A percentile compares a stretch with the other conserved stretches of the same genome.
Conservation (phyloP, 2,113 vertebrate species). For the Corydoras maculifer region DNA sequence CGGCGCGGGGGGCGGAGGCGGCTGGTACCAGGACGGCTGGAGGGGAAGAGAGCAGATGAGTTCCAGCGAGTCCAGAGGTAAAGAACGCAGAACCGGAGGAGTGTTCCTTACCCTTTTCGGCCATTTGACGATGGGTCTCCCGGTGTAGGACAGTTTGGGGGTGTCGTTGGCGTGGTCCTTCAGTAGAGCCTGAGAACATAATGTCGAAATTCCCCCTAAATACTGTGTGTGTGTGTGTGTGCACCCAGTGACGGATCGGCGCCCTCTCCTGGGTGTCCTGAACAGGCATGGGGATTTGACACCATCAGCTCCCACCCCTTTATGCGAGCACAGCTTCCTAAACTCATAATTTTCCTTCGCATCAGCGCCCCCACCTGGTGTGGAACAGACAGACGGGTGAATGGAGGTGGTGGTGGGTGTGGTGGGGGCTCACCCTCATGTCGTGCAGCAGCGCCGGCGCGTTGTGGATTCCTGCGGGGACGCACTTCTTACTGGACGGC, state of each 20-base stretch:
- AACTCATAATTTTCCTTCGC: too few relatives aligned
- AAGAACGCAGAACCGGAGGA: background rate
- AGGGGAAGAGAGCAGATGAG: background rate
- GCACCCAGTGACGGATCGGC: too few relatives aligned
- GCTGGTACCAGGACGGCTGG: constrained; percentile 69
- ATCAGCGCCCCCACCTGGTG: too few relatives aligned
- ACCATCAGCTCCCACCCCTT: too few relatives aligned
- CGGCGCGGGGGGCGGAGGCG: constrained; percentile 53
- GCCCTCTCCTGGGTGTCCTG: too few relatives aligned
- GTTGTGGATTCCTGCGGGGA: constrained; percentile 83
- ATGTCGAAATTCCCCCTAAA: too few relatives aligned
- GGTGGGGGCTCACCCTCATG: constrained; percentile 68
- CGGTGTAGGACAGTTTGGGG: constrained; percentile 84
- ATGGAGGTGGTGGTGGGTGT: too few relatives aligned
- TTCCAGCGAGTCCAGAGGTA: too few relatives aligned
- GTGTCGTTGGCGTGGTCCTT: constrained; percentile 76
- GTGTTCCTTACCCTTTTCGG: constrained; percentile 76
- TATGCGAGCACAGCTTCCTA: too few relatives aligned
- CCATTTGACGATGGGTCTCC: constrained; percentile 93
- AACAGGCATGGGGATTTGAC: too few relatives aligned
- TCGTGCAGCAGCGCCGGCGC: constrained; percentile 81
- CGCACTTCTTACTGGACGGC: constrained; percentile 87
- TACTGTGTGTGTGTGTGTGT: too few relatives aligned
- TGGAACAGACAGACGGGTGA: too few relatives aligned
- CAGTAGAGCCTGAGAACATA: constrained; percentile 69